Evolutionary conservation across 2,888 invertebrate genomes (phyloP).

Genomic region (Hypolimnas misippus): DNA sequence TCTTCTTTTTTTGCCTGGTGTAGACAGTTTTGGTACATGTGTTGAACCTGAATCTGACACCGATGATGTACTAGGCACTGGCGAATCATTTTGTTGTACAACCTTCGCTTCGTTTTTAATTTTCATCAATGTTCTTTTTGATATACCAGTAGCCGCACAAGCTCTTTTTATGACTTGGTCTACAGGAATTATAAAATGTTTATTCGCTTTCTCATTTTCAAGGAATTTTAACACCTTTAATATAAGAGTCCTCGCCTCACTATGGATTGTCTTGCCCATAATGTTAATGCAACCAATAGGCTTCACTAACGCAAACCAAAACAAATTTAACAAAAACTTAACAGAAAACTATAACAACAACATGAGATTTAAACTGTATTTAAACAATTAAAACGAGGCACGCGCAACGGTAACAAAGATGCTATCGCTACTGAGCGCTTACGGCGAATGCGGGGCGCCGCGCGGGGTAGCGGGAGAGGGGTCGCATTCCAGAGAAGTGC

Average conservation of each 20-base stretch:
- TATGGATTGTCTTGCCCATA: too few relatives aligned
- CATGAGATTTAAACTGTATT: too few relatives aligned
- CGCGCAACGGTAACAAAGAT: slow-evolving; percentile 1
- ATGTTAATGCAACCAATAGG: too few relatives aligned
- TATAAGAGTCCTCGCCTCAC: too few relatives aligned
- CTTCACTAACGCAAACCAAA: too few relatives aligned
- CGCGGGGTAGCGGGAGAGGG: not conserved
- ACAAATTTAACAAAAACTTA: too few relatives aligned
- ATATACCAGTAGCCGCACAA: slow-evolving; percentile 15
- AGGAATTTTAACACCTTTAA: too few relatives aligned
- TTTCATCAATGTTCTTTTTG: slow-evolving; percentile 16
- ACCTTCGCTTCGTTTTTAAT: slow-evolving; percentile 17
- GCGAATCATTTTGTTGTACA: not conserved
- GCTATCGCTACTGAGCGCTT: not conserved
- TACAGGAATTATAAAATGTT: not conserved
- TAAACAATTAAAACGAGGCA: too few relatives aligned
- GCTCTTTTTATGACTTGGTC: not conserved
- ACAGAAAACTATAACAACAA: too few relatives aligned
- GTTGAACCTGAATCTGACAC: too few relatives aligned
- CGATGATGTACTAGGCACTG: not conserved
- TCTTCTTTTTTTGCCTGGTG: not conserved
- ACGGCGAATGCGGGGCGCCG: slow-evolving; percentile 1
- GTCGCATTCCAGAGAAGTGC: slow-evolving; percentile 1
- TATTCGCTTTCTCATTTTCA: too few relatives aligned
- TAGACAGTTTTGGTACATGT: not conserved